Evolutionary conservation across 2,113 vertebrate species (phyloP).

Genomic region (Takifugu flavidus): DNA sequence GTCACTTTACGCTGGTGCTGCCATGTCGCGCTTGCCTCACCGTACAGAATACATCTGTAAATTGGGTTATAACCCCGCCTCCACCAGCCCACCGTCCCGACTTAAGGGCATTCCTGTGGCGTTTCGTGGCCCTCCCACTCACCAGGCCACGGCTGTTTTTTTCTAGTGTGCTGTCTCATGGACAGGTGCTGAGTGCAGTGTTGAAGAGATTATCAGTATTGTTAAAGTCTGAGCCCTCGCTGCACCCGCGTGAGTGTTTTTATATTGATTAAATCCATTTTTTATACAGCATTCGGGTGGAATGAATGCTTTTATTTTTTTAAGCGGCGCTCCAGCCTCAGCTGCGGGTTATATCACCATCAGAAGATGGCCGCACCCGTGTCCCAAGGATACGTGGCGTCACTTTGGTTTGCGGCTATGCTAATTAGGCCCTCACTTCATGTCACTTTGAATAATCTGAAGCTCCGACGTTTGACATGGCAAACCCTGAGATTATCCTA

Average conservation of each 20-base stretch:
- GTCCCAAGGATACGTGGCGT: no score
- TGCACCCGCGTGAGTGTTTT: no score
- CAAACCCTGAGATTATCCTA: neutral
- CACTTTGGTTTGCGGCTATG: no score
- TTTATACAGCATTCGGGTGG: no score
- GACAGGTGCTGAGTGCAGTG: slow-evolving; percentile 50
- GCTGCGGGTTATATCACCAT: no score
- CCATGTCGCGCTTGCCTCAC: slow-evolving; percentile 45
- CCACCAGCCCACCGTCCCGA: neutral
- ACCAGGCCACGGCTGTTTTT: slow-evolving; percentile 32
- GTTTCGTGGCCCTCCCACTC: slow-evolving; percentile 34
- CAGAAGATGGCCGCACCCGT: no score
- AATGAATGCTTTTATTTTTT: no score
- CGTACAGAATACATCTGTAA: slow-evolving; percentile 54
- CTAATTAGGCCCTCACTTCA: slow-evolving; percentile 1
- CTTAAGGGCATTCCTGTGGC: slow-evolving; percentile 66
- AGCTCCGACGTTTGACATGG: neutral
- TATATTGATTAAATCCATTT: no score
- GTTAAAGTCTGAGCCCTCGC: neutral
- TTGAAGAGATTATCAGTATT: slow-evolving; percentile 35
- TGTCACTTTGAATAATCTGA: neutral
- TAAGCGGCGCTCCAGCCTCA: no score
- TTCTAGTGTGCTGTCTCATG: slow-evolving; percentile 39
- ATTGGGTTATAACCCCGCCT: slow-evolving; percentile 17
- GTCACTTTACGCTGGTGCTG: slow-evolving; percentile 24